Evolutionary conservation across 2,113 vertebrate genomes (phyloP).

Genomic region (Seriola aureovittata): DNA sequence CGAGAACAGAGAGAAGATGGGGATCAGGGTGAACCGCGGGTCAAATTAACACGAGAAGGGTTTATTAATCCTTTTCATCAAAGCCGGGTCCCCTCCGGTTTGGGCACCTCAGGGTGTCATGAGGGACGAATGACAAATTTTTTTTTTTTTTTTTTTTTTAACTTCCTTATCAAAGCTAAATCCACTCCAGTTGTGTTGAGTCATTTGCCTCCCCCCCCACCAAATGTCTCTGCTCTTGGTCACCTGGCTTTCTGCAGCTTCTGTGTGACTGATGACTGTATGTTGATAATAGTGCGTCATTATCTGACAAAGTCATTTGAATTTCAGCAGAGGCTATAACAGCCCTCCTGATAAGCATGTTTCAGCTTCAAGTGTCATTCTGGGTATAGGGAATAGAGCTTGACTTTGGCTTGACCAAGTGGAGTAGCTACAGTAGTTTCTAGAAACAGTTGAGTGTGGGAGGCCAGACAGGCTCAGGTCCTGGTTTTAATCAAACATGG

Average conservation of each 20-base stretch:
- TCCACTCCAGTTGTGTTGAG: conserved; percentile 22
- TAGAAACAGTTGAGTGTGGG: conserved; percentile 21
- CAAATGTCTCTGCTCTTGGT: neutral
- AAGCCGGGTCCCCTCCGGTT: conserved; percentile 6
- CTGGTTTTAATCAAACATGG: conserved; percentile 37
- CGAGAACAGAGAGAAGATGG: conserved; percentile 14
- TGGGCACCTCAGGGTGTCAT: conserved; percentile 16
- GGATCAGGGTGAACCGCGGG: conserved; percentile 7
- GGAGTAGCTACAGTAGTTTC: conserved; percentile 11
- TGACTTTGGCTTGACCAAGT: neutral
- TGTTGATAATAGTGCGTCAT: conserved; percentile 36
- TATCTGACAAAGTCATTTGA: conserved; percentile 42
- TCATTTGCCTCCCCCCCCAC: conserved; percentile 16
- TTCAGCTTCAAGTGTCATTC: conserved; percentile 12
- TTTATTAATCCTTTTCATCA: conserved; percentile 7
- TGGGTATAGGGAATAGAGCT: neutral
- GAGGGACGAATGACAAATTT: conserved; percentile 35
- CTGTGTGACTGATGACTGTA: conserved; percentile 11
- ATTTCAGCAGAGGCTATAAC: conserved; percentile 32
- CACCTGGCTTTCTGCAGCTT: conserved; percentile 10
- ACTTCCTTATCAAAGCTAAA: conserved; percentile 25
- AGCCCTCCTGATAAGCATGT: conserved; percentile 18
- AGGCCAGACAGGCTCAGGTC: conserved; percentile 1
- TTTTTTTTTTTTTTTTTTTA: conserved; percentile 31
- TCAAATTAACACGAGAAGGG: conserved; percentile 25